Evolutionary conservation across 2,888 invertebrate species (phyloP), one percentile per base, ranked within the genome.

Genomic region (Athetis lepigone): DNA sequence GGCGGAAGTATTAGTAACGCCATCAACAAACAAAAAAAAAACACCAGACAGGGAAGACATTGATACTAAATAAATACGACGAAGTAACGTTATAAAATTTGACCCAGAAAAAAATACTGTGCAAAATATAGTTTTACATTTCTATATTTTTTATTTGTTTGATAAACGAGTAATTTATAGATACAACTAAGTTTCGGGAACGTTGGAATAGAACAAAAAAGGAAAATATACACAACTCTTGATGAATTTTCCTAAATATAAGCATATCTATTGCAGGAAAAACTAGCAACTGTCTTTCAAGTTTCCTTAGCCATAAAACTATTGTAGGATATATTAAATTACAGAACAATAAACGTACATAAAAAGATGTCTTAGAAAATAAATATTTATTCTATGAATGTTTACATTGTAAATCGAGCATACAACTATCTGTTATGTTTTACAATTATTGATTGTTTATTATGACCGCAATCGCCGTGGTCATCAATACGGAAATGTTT

Each of bases 361-460:
- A 63, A 71, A 79, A 51, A 69, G 79, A 79, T 74, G 80, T 71
- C 62, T 55, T 70, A 74, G 77, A 77, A 79, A 79, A 79, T 63
- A 42, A 76, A 69, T 70, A 65, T 66, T 51, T 71, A 60, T 75
- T 63, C 51, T 33, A 75, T 75, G 80, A 72, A 70, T 77, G 68
- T 77, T 80, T 69, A 70, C 68, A 67, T 69, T 70, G 60, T 75
- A 42, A 60, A 70, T 50, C 46, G 67, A 64, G 29, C 40, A 51
- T 36, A 58, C 23, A 36, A 60, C 36, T 47, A 45, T 29, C 64
- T 36, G n/a, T 18, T 58, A 54, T 46, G 64, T 60, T 75, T 60
- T 57, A 73, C 58, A 61, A 66, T 77, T 61, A 78, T 75, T 79
- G 72, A 70, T 75, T 40, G 40, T 47, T 16, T 21, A 36, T 78